Evolutionary conservation across 2,797 vertebrate genomes (phyloP).

Genomic region (Phoxinus dragarum): DNA sequence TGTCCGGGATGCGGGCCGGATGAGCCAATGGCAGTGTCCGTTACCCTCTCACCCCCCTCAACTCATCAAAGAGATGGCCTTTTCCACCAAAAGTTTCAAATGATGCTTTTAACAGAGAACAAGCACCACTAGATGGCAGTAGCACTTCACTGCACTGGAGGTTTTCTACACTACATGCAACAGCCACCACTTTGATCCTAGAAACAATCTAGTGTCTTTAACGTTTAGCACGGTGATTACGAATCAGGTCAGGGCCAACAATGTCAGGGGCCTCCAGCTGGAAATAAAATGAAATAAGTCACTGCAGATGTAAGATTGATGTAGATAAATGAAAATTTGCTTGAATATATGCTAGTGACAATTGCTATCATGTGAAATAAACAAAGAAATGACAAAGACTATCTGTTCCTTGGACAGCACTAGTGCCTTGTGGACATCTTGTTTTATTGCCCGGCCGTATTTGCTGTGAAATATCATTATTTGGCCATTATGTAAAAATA

Average conservation of each 20-base stretch:
- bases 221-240: neutral
- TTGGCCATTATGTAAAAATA: neutral
- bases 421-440: neutral
- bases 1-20: neutral
- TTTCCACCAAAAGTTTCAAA: constrained; percentile 22
- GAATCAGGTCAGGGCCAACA: neutral
- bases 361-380: neutral
- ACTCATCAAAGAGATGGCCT: constrained; percentile 23
- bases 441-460: neutral
- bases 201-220: neutral
- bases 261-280: neutral
- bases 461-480: neutral
- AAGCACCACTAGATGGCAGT: constrained; percentile 58
- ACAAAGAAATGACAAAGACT: neutral
- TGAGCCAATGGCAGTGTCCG: neutral
- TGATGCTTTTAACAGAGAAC: neutral
- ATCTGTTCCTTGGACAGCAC: neutral
- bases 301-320: neutral
- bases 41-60: neutral
- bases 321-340: neutral
- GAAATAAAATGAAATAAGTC: neutral
- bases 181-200: neutral
- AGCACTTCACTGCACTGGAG: neutral
- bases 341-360: constrained; percentile 1
- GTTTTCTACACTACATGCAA: neutral